Evolutionary conservation across 2,113 vertebrate genomes (phyloP), one percentile per base, ranked within the genome.

Genomic region (Bufo bufo): DNA sequence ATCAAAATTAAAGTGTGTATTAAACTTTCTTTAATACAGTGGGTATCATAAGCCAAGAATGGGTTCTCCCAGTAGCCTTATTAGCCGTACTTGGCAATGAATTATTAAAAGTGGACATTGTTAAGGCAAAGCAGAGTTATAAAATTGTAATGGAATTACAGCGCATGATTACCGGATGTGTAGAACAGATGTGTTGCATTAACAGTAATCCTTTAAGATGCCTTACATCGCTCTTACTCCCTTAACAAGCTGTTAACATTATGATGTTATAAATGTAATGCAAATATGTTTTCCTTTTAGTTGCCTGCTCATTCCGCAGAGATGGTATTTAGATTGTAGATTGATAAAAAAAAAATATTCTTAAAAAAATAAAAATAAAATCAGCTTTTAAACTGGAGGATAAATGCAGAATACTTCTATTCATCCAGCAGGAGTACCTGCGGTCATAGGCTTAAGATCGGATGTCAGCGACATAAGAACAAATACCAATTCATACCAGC

Each of bases 101-200:
- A 78, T 86, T 78, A 86, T 78, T 80, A 79, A 87, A 54, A 80
- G 50, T 56, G 61, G 63, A 80, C 61, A 47, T 80, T 87, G 49
- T 65, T 43, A 75, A 85, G 83, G 72, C 52, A 85, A 75, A 85
- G 75, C 45, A 50, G 75, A 86, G 72, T 43, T 49, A 79, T 86
- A 66, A 78, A 86, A 45, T 79, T 19, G 20, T 78, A 79, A 79
- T 79, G 85, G 47, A 79, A 79, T 77, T 69, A 33, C 49, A 79
- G 71, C 16, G 84, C 12, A 86, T 63, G 75, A 63, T 86, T 61
- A 52, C 54, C 14, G 71, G 74, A 78, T 86, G 59, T 78, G 75
- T 78, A 33, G 75, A 86, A 66, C 85, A 86, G 85, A 86, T 86
- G 85, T 86, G 59, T 87, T 87, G 47, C 85, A 87, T 87, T 80